These are phyloP conservation scores for Lutraria lutraria DNA, from an alignment of 2,888 invertebrate species.

Conservation along the genomic window DNA sequence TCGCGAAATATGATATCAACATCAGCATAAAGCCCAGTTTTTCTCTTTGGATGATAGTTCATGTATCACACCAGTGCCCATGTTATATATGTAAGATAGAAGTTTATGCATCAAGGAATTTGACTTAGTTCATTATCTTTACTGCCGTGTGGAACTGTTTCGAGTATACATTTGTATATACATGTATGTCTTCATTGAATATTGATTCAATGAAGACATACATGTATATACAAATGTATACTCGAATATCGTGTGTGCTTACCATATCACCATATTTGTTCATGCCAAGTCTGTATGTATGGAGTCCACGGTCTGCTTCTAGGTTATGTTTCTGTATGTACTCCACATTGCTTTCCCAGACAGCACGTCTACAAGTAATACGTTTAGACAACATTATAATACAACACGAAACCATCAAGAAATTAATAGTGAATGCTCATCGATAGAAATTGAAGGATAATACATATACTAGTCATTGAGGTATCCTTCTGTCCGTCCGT, in stretches of 20 bases:
- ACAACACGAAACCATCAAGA: background rate
- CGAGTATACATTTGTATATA: background rate
- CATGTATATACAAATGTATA: background rate
- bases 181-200: background rate
- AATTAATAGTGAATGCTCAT: background rate
- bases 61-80: too few species aligned
- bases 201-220: background rate
- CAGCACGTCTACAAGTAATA: slow-evolving; percentile 71
- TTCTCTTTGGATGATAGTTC: background rate
- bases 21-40: background rate
- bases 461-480: too few species aligned
- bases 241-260: slow-evolving; percentile 63
- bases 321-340: slow-evolving; percentile 80
- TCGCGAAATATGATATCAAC: too few species aligned
- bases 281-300: slow-evolving; percentile 81
- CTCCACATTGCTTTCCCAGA: slow-evolving; percentile 80
- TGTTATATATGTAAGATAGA: too few species aligned
- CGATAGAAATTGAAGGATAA: too few species aligned
- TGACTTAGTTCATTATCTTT: too few species aligned
- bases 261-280: slow-evolving; percentile 88
- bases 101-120: too few species aligned
- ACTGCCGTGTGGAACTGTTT: too few species aligned
- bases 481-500: too few species aligned
- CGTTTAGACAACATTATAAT: too few species aligned
- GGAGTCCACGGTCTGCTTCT: slow-evolving; percentile 77